Conservation (phyloP, 2,888 invertebrate genomes). For the Nomada flava region DNA sequence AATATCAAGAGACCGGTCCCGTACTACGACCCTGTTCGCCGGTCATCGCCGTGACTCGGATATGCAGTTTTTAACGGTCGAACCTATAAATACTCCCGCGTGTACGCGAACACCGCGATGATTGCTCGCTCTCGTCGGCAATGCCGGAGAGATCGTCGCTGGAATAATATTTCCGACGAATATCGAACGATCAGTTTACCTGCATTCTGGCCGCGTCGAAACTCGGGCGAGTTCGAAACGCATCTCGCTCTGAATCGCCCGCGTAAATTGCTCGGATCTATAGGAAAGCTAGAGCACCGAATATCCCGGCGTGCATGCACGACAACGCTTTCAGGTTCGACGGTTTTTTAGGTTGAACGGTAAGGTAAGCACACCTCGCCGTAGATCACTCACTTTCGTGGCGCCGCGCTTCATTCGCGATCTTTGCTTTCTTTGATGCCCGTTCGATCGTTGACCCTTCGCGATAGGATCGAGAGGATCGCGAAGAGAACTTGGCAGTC, state of each 20-base stretch:
- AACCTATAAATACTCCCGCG: constrained; percentile 65
- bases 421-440: constrained; percentile 43
- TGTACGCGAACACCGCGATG: constrained; percentile 24
- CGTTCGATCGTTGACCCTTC: constrained; percentile 67
- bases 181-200: too few species aligned
- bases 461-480: constrained; percentile 69
- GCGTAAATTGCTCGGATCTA: too few species aligned
- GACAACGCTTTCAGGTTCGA: too few species aligned
- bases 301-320: too few species aligned
- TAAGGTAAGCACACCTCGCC: too few species aligned
- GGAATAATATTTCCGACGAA: neutral
- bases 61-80: constrained; percentile 67
- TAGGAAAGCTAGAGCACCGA: too few species aligned
- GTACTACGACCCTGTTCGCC: constrained; percentile 58
- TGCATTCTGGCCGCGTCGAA: too few species aligned
- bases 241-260: too few species aligned
- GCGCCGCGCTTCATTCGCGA: constrained; percentile 12
- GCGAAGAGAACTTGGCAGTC: constrained; percentile 67
- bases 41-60: constrained; percentile 52
- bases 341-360: too few species aligned
- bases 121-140: constrained; percentile 36
- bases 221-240: too few species aligned
- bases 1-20: constrained; percentile 67
- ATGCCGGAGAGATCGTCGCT: constrained; percentile 6
- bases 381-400: too few species aligned